Conservation (phyloP, 2,113 vertebrate species). For the Campylorhamphus procurvoides region DNA sequence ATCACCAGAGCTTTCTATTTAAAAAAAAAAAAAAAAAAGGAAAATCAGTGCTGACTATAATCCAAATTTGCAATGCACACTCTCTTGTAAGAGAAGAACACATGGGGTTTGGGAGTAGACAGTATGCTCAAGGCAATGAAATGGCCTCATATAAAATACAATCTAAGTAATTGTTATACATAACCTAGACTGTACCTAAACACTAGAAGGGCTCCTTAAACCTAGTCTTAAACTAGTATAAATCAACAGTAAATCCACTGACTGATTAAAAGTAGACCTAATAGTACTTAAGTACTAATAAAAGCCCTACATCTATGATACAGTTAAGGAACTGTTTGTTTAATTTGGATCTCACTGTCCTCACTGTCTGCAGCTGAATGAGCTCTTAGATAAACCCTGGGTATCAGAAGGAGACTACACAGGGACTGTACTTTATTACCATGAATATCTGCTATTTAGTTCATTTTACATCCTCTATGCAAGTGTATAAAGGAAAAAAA, state of each 20-base stretch:
- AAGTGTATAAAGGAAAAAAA: neutral
- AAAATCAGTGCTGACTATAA: neutral
- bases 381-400: neutral
- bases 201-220: neutral
- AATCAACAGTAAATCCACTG: neutral
- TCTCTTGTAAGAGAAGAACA: neutral
- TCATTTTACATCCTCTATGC: neutral
- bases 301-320: neutral
- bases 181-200: neutral
- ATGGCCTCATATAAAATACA: neutral
- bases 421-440: neutral
- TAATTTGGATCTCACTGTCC: neutral
- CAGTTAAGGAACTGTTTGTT: neutral
- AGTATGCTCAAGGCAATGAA: neutral
- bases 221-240: neutral
- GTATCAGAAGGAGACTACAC: neutral
- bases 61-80: neutral
- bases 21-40: neutral
- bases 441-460: conserved; percentile 40
- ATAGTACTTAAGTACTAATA: neutral
- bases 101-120: neutral
- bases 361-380: neutral
- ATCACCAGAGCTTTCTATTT: neutral
- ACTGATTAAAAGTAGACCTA: neutral
- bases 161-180: neutral